Evolutionary conservation across 2,888 invertebrate genomes (phyloP).

Genomic region (Microplitis deprimator): DNA sequence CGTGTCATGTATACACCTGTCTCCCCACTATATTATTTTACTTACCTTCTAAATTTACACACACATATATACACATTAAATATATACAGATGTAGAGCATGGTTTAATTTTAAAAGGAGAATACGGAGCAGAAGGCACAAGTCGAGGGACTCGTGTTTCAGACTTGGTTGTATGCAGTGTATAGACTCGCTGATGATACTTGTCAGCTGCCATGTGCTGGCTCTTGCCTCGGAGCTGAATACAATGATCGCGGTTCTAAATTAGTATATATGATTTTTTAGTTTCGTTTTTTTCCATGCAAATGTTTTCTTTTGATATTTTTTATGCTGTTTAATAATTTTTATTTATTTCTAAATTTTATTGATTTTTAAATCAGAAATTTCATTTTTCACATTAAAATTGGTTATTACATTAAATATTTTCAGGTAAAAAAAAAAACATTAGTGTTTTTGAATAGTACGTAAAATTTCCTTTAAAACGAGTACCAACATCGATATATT

Average conservation of each 20-base stretch:
- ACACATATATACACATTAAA: conserved; percentile 31
- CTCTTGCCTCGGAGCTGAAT: background rate
- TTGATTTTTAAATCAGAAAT: too few species aligned
- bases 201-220: background rate
- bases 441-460: too few species aligned
- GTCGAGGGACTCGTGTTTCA: background rate
- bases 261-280: too few species aligned
- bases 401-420: too few species aligned
- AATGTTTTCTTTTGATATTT: background rate
- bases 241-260: conserved; percentile 1
- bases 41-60: conserved; percentile 44
- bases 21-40: conserved; percentile 48
- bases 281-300: background rate
- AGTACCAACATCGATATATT: too few species aligned
- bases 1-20: conserved; percentile 63
- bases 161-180: background rate
- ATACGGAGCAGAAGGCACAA: background rate
- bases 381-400: too few species aligned
- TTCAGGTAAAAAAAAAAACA: too few species aligned
- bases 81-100: conserved; percentile 40
- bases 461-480: too few species aligned
- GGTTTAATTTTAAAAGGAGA: conserved; percentile 46
- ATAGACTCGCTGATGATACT: background rate
- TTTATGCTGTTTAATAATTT: too few species aligned
- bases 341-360: too few species aligned